Evolutionary conservation across 2,888 invertebrate genomes (phyloP), one percentile per base, ranked within the genome.

Genomic region (Eristalis tenax): DNA sequence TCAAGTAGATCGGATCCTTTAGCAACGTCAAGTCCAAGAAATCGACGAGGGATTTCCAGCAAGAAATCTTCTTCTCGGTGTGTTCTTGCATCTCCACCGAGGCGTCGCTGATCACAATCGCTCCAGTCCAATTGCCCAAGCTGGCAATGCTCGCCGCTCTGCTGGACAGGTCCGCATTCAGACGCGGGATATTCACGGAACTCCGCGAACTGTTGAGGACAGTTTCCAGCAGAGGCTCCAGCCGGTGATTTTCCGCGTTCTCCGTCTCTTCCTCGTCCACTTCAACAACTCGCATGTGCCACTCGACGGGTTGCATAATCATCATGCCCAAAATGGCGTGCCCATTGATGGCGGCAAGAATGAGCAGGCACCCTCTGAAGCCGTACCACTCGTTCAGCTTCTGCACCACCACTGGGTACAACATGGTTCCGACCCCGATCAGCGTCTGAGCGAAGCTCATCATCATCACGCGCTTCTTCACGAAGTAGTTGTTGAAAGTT

Each of bases 371-470:
- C 91, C 96, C 96, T 85, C 96, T 93, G 90, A 96, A 96, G 2
- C 96, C 96, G 87, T 96, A 96, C 86, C 93, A 92, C 0, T 94
- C 93, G 89, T 96, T 92, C 11, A 95, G 93, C 77, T 94, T 94
- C 56, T 95, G 95, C 57, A 95, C 94, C 2, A 95, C 90, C 77
- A 95, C 94, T 0, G 97, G 96, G 90, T 95, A 96, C 0, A 95
- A 93, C 90, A 96, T 96, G 8, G 95, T 94, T 0, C 95, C 95
- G 59, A 95, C 91, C 10, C 96, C 96, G 89, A 96, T 95, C 88
- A 96, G 92, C 0, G 95, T 94, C 91, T 97, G 97, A n/a, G 96
- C 95, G 13, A 95, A 94, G 78, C 96, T 95, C 96, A 96, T 96
- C 94, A 96, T 95, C 73, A 96, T 94, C 0, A 95, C 95, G 6